A percentile compares a stretch with the other conserved stretches of the same genome.
phyloP scores from a whole-genome alignment of 2,888 invertebrate genomes.

The Pogonocherus hispidulus region DNA sequence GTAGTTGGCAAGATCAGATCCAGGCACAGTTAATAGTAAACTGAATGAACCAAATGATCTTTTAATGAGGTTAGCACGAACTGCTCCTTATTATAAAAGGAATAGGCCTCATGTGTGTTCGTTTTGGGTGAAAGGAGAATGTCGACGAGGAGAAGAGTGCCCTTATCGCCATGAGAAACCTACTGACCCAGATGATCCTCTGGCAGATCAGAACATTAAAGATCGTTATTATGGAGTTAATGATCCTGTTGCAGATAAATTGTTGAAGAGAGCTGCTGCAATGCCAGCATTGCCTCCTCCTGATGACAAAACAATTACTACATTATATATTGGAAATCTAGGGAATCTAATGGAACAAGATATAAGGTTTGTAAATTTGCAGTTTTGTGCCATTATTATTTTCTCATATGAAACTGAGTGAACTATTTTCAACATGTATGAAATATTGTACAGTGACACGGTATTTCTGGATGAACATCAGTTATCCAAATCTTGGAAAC shows the following conservation, averaged over 20 bases:
- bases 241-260: conserved; percentile 96
- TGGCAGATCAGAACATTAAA: conserved; percentile 96
- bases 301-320: conserved; percentile 96
- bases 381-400: background rate
- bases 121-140: conserved; percentile 99
- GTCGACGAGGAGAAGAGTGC: conserved; percentile 95
- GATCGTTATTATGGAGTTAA: conserved; percentile 95
- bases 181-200: conserved; percentile 96
- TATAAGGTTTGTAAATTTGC: conserved; percentile 70
- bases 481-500: too few species aligned
- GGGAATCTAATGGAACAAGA: conserved; percentile 93
- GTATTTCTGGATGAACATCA: too few species aligned
- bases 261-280: conserved; percentile 90
- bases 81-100: conserved; percentile 94
- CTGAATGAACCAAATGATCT: conserved; percentile 86
- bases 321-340: conserved; percentile 96
- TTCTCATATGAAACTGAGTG: too few species aligned
- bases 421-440: conserved; percentile 5
- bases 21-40: conserved; percentile 76
- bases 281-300: conserved; percentile 96
- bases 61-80: conserved; percentile 88
- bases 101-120: conserved; percentile 97
- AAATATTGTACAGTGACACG: too few species aligned
- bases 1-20: conserved; percentile 64
- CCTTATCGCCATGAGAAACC: conserved; percentile 97